Evolutionary conservation across 2,797 vertebrate species (phyloP).

Genomic region (Molossus molossus): DNA sequence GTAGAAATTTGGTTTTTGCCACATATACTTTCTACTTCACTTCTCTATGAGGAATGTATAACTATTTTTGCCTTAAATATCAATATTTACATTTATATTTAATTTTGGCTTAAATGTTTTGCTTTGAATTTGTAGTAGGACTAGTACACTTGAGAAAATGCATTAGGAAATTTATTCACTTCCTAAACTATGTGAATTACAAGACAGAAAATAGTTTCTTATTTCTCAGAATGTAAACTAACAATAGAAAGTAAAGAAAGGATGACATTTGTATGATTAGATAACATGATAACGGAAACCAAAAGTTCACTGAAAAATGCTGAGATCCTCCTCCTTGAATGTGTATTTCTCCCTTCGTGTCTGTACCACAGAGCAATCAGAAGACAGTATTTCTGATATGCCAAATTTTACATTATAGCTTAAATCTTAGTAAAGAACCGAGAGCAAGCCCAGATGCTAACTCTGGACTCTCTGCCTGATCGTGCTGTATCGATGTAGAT

Average conservation of each 20-base stretch:
- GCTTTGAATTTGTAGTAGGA: conserved; percentile 1
- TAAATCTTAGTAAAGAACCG: conserved; percentile 10
- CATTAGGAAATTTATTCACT: not conserved
- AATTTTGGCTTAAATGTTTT: conserved; percentile 29
- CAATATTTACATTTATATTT: conserved; percentile 4
- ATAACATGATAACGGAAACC: not conserved
- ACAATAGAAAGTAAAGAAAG: not conserved
- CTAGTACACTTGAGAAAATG: conserved; percentile 28
- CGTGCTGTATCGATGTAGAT: no score
- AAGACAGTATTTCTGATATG: not conserved
- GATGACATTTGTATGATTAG: not conserved
- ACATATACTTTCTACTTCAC: not conserved
- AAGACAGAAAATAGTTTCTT: conserved; percentile 19
- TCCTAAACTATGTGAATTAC: not conserved
- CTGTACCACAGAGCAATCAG: not conserved
- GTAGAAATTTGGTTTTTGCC: not conserved
- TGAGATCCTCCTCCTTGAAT: not conserved
- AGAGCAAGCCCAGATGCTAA: no score
- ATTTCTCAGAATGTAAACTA: conserved; percentile 36
- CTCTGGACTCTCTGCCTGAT: no score
- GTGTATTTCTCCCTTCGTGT: not conserved
- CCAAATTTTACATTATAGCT: not conserved
- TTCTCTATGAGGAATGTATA: not conserved
- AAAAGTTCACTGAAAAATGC: not conserved
- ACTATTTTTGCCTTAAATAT: not conserved